Conservation (phyloP, 2,888 invertebrate genomes). For the Rhingia campestris region DNA sequence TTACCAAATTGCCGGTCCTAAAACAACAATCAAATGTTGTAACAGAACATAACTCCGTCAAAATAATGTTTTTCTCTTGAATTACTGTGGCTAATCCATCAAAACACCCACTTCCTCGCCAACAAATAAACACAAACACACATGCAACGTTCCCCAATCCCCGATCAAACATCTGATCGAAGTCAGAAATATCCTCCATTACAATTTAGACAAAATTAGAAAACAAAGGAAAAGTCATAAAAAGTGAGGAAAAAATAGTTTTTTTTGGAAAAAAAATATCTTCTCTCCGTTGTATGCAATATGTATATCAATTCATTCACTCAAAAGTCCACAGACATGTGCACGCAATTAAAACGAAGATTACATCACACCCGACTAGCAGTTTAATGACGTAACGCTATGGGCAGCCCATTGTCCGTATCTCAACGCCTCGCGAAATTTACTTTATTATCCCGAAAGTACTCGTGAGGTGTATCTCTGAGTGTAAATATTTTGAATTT, state of each 20-base stretch:
- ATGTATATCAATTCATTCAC: conserved; percentile 28
- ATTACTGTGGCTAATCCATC: neutral
- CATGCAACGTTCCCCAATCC: no score
- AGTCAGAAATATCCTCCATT: neutral
- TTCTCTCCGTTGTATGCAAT: neutral
- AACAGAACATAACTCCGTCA: no score
- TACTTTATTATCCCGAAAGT: conserved; percentile 42
- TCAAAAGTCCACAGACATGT: conserved; percentile 14
- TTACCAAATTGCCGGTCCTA: no score
- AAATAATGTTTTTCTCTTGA: neutral
- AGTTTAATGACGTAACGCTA: conserved; percentile 27
- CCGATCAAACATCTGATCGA: neutral
- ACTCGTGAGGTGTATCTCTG: conserved; percentile 37
- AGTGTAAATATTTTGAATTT: conserved; percentile 55
- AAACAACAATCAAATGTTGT: no score
- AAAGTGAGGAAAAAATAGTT: neutral
- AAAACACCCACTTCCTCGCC: neutral
- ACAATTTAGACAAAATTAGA: neutral
- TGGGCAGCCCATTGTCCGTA: conserved; percentile 33
- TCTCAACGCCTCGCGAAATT: conserved; percentile 45
- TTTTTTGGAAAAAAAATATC: conserved; percentile 2
- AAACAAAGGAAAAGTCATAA: conserved; percentile 9
- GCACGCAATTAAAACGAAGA: conserved; percentile 24
- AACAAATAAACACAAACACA: neutral
- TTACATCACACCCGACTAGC: conserved; percentile 37